phyloP scores from a whole-genome alignment of 2,888 invertebrate genomes.

The Pollenia labialis region DNA sequence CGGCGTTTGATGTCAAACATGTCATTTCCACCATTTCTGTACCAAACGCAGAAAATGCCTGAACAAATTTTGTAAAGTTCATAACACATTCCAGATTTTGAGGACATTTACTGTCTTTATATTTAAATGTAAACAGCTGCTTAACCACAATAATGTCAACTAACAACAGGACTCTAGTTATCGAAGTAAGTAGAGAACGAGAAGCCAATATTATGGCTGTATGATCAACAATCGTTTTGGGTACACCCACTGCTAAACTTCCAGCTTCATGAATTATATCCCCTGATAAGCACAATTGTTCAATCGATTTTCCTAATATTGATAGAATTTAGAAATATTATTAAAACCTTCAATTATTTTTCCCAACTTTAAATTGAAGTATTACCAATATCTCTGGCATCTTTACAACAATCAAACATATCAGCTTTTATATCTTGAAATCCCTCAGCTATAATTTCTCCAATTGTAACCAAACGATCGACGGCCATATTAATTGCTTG shows the following conservation, averaged over 20 bases:
- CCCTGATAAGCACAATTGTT: constrained; percentile 89
- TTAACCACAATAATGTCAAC: constrained; percentile 99
- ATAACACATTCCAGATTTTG: constrained; percentile 94
- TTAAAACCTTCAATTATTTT: neutral
- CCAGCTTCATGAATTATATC: constrained; percentile 62
- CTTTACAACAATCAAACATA: constrained; percentile 99
- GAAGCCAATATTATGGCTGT: constrained; percentile 95
- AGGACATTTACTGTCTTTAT: constrained; percentile 95
- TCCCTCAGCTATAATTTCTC: constrained; percentile 99
- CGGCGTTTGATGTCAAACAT: constrained; percentile 92
- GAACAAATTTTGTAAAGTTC: constrained; percentile 98
- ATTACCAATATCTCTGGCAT: constrained; percentile 96
- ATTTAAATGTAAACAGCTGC: constrained; percentile 96
- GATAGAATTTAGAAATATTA: neutral
- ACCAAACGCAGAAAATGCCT: constrained; percentile 99
- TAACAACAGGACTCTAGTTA: constrained; percentile 96
- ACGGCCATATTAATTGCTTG: constrained; percentile 98
- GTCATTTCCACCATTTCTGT: constrained; percentile 99
- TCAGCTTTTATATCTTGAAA: constrained; percentile 98
- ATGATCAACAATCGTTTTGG: constrained; percentile 86
- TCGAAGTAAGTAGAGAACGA: constrained; percentile 95
- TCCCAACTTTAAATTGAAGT: neutral
- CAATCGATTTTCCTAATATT: constrained; percentile 92
- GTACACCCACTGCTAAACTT: constrained; percentile 85
- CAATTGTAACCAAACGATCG: constrained; percentile 98